Conservation (phyloP, 2,888 invertebrate genomes). For the Lasiommata megera region DNA sequence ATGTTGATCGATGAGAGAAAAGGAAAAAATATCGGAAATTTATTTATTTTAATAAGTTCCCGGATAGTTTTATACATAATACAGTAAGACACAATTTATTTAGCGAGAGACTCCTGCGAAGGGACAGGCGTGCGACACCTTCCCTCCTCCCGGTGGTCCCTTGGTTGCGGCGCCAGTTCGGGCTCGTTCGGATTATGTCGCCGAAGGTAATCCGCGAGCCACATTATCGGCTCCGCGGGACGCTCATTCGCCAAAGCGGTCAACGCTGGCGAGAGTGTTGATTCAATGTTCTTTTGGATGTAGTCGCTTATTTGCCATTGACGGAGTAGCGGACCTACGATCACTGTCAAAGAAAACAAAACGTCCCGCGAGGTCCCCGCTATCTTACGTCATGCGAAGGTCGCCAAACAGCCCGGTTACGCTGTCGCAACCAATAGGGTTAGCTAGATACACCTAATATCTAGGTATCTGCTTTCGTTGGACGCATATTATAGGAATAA, state of each 20-base stretch:
- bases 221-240: conserved; percentile 88
- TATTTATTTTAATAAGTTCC: too few relatives aligned
- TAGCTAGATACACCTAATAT: too few relatives aligned
- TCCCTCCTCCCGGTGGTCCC: conserved; percentile 47
- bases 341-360: conserved; percentile 84
- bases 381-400: too few relatives aligned
- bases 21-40: too few relatives aligned
- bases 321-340: conserved; percentile 86
- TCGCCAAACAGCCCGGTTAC: too few relatives aligned
- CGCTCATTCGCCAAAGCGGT: conserved; percentile 85
- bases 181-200: conserved; percentile 89
- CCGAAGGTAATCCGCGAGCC: conserved; percentile 89
- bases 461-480: too few relatives aligned
- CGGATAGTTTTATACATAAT: too few relatives aligned
- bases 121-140: conserved; percentile 60
- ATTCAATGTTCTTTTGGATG: conserved; percentile 84
- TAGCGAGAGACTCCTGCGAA: conserved; percentile 48
- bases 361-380: too few relatives aligned
- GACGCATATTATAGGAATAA: too few relatives aligned
- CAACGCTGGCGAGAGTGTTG: conserved; percentile 82
- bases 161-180: conserved; percentile 49
- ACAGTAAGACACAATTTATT: conserved; percentile 17
- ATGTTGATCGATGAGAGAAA: too few relatives aligned
- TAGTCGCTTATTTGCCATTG: conserved; percentile 85
- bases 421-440: too few relatives aligned